Conservation (phyloP, 2,113 vertebrate genomes). For the Regulus satrapa region DNA sequence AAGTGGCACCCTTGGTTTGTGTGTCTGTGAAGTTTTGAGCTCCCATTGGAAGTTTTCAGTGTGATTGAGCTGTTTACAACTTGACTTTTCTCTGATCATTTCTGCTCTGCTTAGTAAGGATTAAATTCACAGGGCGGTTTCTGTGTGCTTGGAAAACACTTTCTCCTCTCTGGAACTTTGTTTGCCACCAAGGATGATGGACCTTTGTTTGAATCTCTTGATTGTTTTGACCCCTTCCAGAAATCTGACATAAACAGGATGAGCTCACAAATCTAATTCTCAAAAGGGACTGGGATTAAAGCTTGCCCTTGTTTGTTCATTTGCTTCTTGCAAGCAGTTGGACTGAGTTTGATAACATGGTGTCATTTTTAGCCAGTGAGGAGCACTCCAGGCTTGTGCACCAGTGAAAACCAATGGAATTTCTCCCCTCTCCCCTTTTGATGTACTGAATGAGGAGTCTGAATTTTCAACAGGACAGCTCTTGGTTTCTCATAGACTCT, state of each 20-base stretch:
- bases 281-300: background rate
- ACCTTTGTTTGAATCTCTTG: background rate
- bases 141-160: background rate
- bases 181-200: background rate
- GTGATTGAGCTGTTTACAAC: background rate
- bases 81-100: background rate
- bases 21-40: background rate
- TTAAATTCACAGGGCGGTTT: background rate
- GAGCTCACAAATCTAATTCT: background rate
- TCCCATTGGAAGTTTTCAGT: background rate
- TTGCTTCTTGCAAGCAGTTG: background rate
- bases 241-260: background rate
- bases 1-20: background rate
- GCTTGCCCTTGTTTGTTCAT: background rate
- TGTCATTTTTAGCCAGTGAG: background rate
- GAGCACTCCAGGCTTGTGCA: background rate
- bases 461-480: rapidly evolving
- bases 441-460: background rate
- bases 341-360: rapidly evolving
- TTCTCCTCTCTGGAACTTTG: background rate
- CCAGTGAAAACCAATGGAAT: rapidly evolving
- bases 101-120: background rate
- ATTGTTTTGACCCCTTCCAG: background rate
- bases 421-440: background rate
- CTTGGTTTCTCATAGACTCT: background rate